Percentiles rank a stretch among this genome's conserved stretches.
phyloP scores from a whole-genome alignment of 2,888 invertebrate genomes.

The Hydraecia micacea region DNA sequence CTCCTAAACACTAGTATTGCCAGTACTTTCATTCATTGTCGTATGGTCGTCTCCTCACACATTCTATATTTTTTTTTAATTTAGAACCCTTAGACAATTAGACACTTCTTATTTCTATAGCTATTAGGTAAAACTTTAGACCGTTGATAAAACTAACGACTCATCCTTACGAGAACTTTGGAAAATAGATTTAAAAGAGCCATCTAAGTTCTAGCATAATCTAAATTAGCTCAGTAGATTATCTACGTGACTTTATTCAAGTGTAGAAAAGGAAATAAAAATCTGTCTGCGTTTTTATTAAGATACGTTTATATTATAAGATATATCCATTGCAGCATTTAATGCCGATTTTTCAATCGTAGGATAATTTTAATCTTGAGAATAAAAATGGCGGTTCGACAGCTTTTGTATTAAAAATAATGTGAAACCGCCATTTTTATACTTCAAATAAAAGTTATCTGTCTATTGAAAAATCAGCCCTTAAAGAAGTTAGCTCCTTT shows the following conservation, averaged over 20 bases:
- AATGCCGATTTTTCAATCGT: no score
- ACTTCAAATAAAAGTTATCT: no score
- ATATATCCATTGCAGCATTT: no score
- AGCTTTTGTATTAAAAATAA: no score
- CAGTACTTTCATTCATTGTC: neutral
- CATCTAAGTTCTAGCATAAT: neutral
- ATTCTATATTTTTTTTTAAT: neutral
- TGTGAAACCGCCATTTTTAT: no score
- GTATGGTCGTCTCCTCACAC: neutral
- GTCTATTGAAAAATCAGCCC: no score
- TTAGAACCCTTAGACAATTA: no score
- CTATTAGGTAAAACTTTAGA: neutral
- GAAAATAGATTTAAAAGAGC: conserved; percentile 4
- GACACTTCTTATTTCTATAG: neutral
- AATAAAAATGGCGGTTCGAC: no score
- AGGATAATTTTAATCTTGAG: no score
- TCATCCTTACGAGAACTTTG: neutral
- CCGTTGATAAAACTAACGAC: neutral
- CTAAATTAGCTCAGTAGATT: conserved; percentile 1
- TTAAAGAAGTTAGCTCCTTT: no score
- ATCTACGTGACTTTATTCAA: conserved; percentile 3
- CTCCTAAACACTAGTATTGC: neutral
- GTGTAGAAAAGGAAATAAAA: neutral
- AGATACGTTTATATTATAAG: no score
- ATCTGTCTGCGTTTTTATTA: no score